Percentiles rank a stretch among this genome's conserved stretches.
These are phyloP conservation scores for Condylura cristata DNA, from an alignment of 2,113 vertebrate species.

Conservation along the genomic window DNA sequence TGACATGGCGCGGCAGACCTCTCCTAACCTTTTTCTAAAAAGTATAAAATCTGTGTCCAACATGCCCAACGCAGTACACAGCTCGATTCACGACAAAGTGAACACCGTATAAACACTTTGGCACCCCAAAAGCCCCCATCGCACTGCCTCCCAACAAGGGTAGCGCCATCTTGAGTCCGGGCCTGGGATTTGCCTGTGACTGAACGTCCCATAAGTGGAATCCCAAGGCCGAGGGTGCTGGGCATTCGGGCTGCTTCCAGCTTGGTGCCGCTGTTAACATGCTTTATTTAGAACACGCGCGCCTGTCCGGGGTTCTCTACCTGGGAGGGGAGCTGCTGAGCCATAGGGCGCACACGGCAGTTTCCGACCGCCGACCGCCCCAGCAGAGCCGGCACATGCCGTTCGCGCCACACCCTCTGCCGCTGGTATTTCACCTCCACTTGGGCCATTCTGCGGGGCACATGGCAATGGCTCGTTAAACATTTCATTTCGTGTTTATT, in stretches of 20 bases:
- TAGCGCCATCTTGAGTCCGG: fast-evolving
- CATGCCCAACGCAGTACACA: not conserved
- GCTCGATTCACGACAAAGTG: not conserved
- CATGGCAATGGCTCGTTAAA: not conserved
- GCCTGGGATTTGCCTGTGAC: not conserved
- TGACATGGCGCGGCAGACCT: too few species aligned
- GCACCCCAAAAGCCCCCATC: not conserved
- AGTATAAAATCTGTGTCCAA: not conserved
- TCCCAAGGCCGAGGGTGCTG: not conserved
- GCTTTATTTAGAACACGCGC: not conserved
- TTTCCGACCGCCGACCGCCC: too few species aligned
- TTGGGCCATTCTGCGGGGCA: not conserved
- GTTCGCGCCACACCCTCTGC: not conserved
- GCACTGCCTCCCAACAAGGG: not conserved
- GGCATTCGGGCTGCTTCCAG: not conserved
- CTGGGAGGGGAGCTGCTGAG: not conserved
- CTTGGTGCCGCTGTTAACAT: fast-evolving
- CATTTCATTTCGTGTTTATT: not conserved
- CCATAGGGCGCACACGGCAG: too few species aligned
- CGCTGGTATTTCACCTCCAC: not conserved
- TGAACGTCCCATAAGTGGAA: not conserved
- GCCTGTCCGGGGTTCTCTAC: not conserved
- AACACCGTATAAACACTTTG: not conserved
- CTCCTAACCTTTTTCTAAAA: too few species aligned
- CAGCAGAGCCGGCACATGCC: fast-evolving